phyloP scores from a whole-genome alignment of 2,113 vertebrate species.

The Rattus rattus region DNA sequence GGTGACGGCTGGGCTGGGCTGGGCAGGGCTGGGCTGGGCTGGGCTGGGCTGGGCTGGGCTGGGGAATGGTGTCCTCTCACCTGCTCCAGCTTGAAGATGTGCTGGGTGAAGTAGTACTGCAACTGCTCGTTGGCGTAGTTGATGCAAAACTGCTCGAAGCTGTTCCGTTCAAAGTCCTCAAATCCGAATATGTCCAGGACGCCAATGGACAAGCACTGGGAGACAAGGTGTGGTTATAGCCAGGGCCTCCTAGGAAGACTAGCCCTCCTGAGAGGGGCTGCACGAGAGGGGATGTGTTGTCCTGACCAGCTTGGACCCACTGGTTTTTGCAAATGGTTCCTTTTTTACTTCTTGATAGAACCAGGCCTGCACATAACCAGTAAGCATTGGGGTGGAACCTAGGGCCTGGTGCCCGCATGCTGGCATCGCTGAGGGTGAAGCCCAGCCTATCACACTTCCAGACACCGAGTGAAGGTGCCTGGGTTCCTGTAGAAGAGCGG shows the following conservation, averaged over 20 bases:
- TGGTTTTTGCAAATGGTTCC: too few relatives aligned
- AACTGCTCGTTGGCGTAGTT: conserved; percentile 99
- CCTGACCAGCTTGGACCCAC: neutral
- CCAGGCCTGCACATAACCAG: neutral
- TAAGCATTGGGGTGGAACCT: neutral
- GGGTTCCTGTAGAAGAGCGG: neutral
- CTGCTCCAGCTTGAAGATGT: conserved; percentile 99
- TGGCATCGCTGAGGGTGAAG: neutral
- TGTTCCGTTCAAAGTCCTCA: conserved; percentile 97
- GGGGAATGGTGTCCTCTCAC: conserved; percentile 77
- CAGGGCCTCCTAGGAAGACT: accelerated
- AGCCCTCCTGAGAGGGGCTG: neutral
- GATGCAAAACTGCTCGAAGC: conserved; percentile 99
- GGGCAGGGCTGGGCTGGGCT: neutral
- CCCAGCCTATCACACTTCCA: neutral
- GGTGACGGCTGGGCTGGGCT: neutral
- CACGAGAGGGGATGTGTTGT: neutral
- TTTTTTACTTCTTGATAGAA: neutral
- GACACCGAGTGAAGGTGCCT: neutral
- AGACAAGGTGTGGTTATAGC: neutral
- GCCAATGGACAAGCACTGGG: conserved; percentile 96
- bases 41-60: neutral
- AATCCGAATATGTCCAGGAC: conserved; percentile 99
- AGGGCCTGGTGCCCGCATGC: neutral
- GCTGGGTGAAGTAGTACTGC: conserved; percentile 99